Evolutionary conservation across 2,888 invertebrate genomes (phyloP).

Genomic region (Euplagia quadripunctaria): DNA sequence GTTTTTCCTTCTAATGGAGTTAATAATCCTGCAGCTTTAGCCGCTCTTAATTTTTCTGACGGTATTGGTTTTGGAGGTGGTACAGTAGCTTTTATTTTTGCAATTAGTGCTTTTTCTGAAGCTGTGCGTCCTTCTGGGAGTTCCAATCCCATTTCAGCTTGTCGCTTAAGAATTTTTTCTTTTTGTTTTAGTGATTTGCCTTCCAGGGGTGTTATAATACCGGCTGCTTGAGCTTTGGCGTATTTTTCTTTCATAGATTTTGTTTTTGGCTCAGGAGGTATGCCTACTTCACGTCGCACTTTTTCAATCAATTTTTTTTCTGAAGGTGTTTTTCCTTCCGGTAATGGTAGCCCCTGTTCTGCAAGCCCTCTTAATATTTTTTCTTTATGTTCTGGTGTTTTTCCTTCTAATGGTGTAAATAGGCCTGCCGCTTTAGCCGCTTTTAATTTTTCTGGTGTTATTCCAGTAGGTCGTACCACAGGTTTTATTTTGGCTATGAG

Average conservation of each 20-base stretch:
- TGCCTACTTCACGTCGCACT: constrained; percentile 41
- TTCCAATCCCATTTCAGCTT: constrained; percentile 29
- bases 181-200: constrained; percentile 50
- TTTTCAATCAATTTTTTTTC: constrained; percentile 20
- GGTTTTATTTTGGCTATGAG: constrained; percentile 7
- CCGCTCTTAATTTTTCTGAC: constrained; percentile 11
- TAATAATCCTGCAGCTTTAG: constrained; percentile 24
- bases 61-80: constrained; percentile 5
- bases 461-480: background rate
- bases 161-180: constrained; percentile 47
- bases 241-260: constrained; percentile 15
- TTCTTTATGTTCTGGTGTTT: constrained; percentile 30
- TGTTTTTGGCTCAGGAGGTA: constrained; percentile 29
- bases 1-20: constrained; percentile 42
- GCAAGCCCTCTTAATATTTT: constrained; percentile 8
- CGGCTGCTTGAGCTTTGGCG: constrained; percentile 7
- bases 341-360: constrained; percentile 8
- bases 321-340: constrained; percentile 10
- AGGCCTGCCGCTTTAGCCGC: background rate
- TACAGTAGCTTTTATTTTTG: background rate
- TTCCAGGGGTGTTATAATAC: constrained; percentile 41
- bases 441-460: constrained; percentile 10
- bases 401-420: constrained; percentile 18
- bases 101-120: constrained; percentile 5
- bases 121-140: constrained; percentile 11